Percentiles rank a stretch among this genome's conserved stretches.
Conservation (phyloP, 2,888 invertebrate genomes). For the Sylvicola fuscatus region DNA sequence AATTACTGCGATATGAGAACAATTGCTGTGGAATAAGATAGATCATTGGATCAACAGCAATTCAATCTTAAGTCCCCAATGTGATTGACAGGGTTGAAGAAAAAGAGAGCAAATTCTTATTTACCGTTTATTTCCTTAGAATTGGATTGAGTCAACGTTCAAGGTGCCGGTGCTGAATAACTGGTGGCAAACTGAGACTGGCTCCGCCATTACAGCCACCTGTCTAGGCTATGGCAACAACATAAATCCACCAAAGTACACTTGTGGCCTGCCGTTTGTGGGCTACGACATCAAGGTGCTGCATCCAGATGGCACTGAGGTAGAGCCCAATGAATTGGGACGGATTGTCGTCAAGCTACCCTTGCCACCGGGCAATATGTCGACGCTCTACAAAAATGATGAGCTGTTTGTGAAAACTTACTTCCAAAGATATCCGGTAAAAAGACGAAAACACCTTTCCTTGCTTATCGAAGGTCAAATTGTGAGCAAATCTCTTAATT, state of each 20-base stretch:
- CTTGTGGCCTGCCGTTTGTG: slow-evolving; percentile 71
- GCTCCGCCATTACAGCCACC: slow-evolving; percentile 71
- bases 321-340: slow-evolving; percentile 53
- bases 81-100: too few species aligned
- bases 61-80: too few species aligned
- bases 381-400: slow-evolving; percentile 62
- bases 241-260: slow-evolving; percentile 47
- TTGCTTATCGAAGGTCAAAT: not conserved
- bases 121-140: slow-evolving; percentile 3
- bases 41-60: too few species aligned
- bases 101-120: too few species aligned
- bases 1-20: too few species aligned
- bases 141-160: slow-evolving; percentile 50
- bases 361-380: slow-evolving; percentile 72
- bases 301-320: slow-evolving; percentile 44
- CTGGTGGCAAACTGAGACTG: slow-evolving; percentile 97
- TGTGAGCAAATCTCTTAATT: not conserved
- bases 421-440: slow-evolving; percentile 64
- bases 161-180: slow-evolving; percentile 67
- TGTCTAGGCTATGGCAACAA: slow-evolving; percentile 58
- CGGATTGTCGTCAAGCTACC: slow-evolving; percentile 68
- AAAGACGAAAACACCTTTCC: slow-evolving; percentile 11
- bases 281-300: slow-evolving; percentile 64
- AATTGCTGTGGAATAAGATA: too few species aligned
- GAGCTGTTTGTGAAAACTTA: slow-evolving; percentile 63